phyloP scores from a whole-genome alignment of 2,888 invertebrate genomes.

The Acanthoscelides obtectus region DNA sequence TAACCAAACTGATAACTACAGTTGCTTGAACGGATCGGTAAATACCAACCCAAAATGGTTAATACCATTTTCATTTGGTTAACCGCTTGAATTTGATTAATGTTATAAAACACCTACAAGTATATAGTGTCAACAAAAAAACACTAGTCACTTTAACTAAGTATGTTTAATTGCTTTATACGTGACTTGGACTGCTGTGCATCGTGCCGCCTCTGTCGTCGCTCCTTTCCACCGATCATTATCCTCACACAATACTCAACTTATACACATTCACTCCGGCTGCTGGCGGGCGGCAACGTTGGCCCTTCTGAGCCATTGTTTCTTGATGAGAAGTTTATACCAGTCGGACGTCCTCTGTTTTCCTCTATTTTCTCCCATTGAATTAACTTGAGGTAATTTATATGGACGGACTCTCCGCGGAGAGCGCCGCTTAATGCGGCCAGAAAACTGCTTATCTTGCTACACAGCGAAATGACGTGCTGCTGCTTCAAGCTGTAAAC shows the following conservation, averaged over 20 bases:
- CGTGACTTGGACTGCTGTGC: slow-evolving; percentile 14
- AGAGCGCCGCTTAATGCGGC: not conserved
- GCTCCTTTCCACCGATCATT: slow-evolving; percentile 18
- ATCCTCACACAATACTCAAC: slow-evolving; percentile 19
- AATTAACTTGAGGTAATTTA: not conserved
- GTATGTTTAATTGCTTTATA: slow-evolving; percentile 5
- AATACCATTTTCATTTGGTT: no score
- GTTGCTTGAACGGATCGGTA: no score
- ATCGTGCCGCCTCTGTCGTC: not conserved
- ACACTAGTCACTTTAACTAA: no score
- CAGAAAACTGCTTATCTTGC: not conserved
- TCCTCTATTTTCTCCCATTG: not conserved
- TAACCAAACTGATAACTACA: no score
- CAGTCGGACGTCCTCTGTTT: slow-evolving; percentile 7
- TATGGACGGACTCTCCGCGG: not conserved
- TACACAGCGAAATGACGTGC: not conserved
- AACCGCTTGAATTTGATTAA: no score
- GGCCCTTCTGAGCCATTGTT: slow-evolving; percentile 12
- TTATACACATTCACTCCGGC: slow-evolving; percentile 4
- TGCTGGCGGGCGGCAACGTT: slow-evolving; percentile 10
- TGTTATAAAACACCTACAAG: no score
- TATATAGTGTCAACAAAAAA: no score
- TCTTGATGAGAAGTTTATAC: slow-evolving; percentile 4
- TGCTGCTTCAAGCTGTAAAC: not conserved
- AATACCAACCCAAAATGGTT: no score